Percentiles rank a stretch among this genome's conserved stretches.
phyloP scores from a whole-genome alignment of 2,888 invertebrate genomes.

The Epistrophe eligans region DNA sequence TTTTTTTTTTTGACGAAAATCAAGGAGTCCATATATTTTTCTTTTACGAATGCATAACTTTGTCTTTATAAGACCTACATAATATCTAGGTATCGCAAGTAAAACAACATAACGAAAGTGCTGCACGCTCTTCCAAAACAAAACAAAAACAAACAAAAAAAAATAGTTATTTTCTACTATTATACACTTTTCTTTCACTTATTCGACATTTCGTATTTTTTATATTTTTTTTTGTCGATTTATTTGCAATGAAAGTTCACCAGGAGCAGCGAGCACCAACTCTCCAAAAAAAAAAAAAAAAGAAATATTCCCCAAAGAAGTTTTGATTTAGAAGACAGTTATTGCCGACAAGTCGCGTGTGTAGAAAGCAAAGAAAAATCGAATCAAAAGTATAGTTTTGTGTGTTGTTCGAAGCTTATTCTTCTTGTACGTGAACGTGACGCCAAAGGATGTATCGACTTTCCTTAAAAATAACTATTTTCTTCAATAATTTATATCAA shows the following conservation, averaged over 20 bases:
- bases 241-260: conserved; percentile 35
- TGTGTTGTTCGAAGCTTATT: conserved; percentile 26
- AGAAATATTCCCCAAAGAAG: conserved; percentile 43
- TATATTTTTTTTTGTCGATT: not conserved
- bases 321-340: conserved; percentile 76
- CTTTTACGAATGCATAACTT: not conserved
- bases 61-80: not conserved
- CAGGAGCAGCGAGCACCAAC: not conserved
- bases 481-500: conserved; percentile 71
- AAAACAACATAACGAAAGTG: conserved; percentile 5
- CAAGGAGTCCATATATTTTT: not conserved
- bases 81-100: not conserved
- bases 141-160: conserved; percentile 27
- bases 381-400: conserved; percentile 47
- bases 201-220: conserved; percentile 1
- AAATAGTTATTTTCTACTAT: conserved; percentile 31
- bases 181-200: not conserved
- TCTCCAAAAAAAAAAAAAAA: not conserved
- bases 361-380: conserved; percentile 36
- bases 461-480: conserved; percentile 56
- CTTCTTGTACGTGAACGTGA: conserved; percentile 44
- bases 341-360: conserved; percentile 63
- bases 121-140: conserved; percentile 9
- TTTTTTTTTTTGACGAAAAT: no score
- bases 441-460: conserved; percentile 57